Evolutionary conservation across 2,797 vertebrate species (phyloP).

Genomic region (Chromobotia macracanthus): DNA sequence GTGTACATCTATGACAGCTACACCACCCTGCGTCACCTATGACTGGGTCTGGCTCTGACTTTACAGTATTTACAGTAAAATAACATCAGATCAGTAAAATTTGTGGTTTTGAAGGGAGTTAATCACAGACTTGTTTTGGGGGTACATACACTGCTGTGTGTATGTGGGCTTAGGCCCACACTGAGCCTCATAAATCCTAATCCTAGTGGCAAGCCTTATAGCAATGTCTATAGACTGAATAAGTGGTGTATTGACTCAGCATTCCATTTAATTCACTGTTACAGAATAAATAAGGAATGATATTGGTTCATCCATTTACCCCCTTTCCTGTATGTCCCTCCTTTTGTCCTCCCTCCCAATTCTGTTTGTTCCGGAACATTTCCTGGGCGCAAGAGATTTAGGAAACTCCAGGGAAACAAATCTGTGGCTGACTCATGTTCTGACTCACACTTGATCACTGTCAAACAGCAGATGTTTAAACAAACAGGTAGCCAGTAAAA

Average conservation of each 20-base stretch:
- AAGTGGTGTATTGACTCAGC: background rate
- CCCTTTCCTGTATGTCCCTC: constrained; percentile 29
- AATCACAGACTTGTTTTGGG: no score
- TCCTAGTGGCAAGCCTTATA: background rate
- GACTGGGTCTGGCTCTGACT: no score
- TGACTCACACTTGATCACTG: constrained; percentile 38
- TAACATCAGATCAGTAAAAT: no score
- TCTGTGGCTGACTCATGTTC: constrained; percentile 38
- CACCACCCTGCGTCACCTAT: no score
- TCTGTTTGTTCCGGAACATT: constrained; percentile 55
- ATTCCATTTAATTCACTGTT: background rate
- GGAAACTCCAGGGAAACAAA: constrained; percentile 77
- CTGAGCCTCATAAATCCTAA: no score
- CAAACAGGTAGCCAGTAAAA: background rate
- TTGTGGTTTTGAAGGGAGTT: no score
- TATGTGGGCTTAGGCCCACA: no score
- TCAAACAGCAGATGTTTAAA: constrained; percentile 15
- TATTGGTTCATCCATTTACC: constrained; percentile 31
- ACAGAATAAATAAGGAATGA: constrained; percentile 2
- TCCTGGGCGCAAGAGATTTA: constrained; percentile 69
- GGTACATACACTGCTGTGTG: no score
- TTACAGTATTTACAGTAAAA: no score
- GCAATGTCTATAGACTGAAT: background rate
- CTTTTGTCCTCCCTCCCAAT: constrained; percentile 26
- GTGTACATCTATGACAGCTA: no score